Conservation (phyloP, 2,113 vertebrate genomes). For the Zeus faber region DNA sequence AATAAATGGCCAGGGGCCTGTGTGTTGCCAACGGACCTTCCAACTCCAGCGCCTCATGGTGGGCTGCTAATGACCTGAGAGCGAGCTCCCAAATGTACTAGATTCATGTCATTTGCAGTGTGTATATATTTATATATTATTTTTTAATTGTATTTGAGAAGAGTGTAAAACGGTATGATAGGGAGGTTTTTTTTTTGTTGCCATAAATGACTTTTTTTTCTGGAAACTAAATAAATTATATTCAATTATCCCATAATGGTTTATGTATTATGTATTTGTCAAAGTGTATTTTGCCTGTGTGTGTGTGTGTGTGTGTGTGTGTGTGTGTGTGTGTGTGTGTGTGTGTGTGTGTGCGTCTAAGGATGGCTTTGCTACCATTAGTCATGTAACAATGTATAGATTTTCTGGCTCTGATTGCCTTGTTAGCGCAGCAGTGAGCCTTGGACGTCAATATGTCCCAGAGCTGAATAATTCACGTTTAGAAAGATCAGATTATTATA, state of each 20-base stretch:
- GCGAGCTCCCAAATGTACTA: slow-evolving; percentile 97
- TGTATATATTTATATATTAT: slow-evolving; percentile 99
- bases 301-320: slow-evolving; percentile 9
- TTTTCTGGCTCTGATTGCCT: slow-evolving; percentile 44
- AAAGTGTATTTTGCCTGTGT: slow-evolving; percentile 27
- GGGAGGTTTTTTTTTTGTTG: slow-evolving; percentile 74
- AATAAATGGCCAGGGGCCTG: slow-evolving; percentile 99
- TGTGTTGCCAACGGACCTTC: slow-evolving; percentile 91
- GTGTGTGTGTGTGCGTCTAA: neutral
- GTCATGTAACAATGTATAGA: slow-evolving; percentile 1
- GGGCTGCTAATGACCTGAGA: slow-evolving; percentile 99
- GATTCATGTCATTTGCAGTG: slow-evolving; percentile 99
- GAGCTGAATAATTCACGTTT: no score
- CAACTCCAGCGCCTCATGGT: slow-evolving; percentile 97
- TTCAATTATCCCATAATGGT: slow-evolving; percentile 90
- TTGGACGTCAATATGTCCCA: no score
- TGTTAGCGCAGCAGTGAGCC: slow-evolving; percentile 52
- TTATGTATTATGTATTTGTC: slow-evolving; percentile 66
- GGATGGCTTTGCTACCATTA: neutral
- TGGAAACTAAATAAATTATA: slow-evolving; percentile 96
- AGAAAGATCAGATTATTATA: no score
- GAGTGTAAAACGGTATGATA: slow-evolving; percentile 88
- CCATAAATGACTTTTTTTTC: slow-evolving; percentile 79
- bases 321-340: slow-evolving; percentile 29
- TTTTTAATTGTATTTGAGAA: slow-evolving; percentile 99